Evolutionary conservation across 2,797 vertebrate species (phyloP).

Genomic region (Melanotaenia boesemani): DNA sequence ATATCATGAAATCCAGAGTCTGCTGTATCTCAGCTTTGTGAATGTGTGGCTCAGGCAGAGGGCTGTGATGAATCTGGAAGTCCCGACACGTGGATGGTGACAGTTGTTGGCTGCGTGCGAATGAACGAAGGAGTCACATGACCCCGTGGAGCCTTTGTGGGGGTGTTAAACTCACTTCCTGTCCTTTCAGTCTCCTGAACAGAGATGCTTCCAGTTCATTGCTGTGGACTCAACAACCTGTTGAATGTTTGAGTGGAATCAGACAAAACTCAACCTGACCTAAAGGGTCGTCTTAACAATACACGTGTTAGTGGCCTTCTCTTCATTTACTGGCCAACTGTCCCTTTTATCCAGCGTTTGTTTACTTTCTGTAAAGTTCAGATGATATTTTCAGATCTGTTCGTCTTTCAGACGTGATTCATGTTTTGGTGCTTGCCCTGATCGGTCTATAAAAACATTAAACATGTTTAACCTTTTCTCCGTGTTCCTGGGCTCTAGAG

Average conservation of each 20-base stretch:
- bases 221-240: background rate
- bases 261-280: background rate
- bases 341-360: too few species aligned
- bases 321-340: too few species aligned
- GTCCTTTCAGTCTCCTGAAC: slow-evolving; percentile 24
- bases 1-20: too few species aligned
- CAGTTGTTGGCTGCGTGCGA: background rate
- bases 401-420: too few species aligned
- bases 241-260: background rate
- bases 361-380: too few species aligned
- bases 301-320: background rate
- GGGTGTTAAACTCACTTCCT: slow-evolving; percentile 36
- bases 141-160: slow-evolving; percentile 18
- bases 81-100: slow-evolving; percentile 32
- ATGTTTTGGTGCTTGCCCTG: too few species aligned
- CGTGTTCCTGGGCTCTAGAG: too few species aligned
- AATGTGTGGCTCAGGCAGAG: background rate
- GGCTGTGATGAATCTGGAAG: slow-evolving; percentile 56
- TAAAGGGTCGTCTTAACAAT: background rate
- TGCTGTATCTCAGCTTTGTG: too few species aligned
- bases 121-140: slow-evolving; percentile 41
- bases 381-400: too few species aligned
- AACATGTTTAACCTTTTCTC: too few species aligned
- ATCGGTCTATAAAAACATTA: too few species aligned
- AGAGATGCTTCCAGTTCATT: slow-evolving; percentile 49